A percentile compares a stretch with the other conserved stretches of the same genome.
These are phyloP conservation scores for Prunella himalayana DNA, from an alignment of 2,113 vertebrate genomes.

Conservation along the genomic window DNA sequence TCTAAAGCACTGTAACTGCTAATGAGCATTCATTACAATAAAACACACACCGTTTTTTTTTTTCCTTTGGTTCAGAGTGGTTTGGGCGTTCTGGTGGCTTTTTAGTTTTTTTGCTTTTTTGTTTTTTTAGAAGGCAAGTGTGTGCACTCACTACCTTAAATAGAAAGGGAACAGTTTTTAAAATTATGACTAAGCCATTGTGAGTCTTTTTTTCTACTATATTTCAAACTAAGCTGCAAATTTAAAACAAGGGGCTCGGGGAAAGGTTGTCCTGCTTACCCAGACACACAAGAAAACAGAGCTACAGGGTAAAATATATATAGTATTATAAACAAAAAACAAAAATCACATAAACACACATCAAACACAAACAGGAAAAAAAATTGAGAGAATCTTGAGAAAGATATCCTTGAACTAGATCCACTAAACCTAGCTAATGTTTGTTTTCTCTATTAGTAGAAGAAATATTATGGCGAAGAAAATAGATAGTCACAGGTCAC, in stretches of 20 bases:
- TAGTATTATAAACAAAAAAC: background rate
- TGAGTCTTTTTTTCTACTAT: background rate
- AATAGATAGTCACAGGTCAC: no score
- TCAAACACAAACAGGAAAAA: background rate
- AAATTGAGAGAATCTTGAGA: background rate
- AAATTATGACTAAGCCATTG: background rate
- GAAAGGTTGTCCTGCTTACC: background rate
- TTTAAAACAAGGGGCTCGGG: background rate
- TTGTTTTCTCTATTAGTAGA: background rate
- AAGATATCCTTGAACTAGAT: background rate
- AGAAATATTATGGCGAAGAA: background rate
- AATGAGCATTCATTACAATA: background rate
- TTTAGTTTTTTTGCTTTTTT: background rate
- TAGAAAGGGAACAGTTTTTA: background rate
- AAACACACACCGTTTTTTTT: background rate
- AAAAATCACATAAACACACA: background rate
- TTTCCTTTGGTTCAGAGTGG: background rate
- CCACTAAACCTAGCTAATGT: background rate
- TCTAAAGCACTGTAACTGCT: background rate
- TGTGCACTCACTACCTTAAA: background rate
- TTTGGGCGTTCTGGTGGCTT: fast-evolving
- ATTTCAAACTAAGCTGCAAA: background rate
- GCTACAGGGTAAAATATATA: background rate
- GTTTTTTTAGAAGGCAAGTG: background rate
- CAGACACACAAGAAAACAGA: background rate